These are phyloP conservation scores for Phalacrocorax aristotelis DNA, from an alignment of 2,113 vertebrate genomes.

Conservation along the genomic window DNA sequence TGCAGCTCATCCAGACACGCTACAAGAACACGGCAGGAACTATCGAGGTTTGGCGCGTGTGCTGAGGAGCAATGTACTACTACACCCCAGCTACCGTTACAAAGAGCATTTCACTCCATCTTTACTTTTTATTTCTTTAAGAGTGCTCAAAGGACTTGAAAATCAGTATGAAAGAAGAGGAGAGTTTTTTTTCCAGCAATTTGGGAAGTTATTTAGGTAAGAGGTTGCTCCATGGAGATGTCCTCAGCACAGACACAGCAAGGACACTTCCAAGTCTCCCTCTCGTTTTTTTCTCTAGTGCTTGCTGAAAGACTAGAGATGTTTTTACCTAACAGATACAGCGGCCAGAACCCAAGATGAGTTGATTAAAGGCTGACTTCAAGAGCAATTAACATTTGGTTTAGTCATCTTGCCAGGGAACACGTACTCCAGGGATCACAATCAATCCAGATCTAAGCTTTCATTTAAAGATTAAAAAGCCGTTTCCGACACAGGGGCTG, in stretches of 20 bases:
- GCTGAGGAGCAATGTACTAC: not conserved
- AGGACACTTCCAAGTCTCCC: not conserved
- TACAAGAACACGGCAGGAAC: not conserved
- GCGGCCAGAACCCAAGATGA: not conserved
- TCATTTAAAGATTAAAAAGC: constrained; percentile 40
- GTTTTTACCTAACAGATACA: not conserved
- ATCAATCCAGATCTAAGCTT: constrained; percentile 15
- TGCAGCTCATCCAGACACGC: not conserved
- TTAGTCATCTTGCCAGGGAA: constrained; percentile 48
- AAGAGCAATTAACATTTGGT: constrained; percentile 51
- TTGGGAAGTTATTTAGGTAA: not conserved
- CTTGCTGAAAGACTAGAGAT: not conserved
- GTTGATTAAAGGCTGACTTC: constrained; percentile 53
- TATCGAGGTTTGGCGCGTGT: rapidly evolving
- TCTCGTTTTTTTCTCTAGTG: not conserved
- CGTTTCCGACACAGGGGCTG: not conserved
- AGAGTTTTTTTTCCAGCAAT: not conserved
- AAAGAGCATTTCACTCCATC: not conserved
- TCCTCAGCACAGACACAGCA: not conserved
- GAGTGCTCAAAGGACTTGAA: not conserved
- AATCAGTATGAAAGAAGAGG: not conserved
- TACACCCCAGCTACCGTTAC: not conserved
- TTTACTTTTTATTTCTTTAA: not conserved
- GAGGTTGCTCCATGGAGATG: not conserved
- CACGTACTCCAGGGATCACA: not conserved